Evolutionary conservation across 2,888 invertebrate species (phyloP).

Genomic region (Mesorhabditis spiculigera): DNA sequence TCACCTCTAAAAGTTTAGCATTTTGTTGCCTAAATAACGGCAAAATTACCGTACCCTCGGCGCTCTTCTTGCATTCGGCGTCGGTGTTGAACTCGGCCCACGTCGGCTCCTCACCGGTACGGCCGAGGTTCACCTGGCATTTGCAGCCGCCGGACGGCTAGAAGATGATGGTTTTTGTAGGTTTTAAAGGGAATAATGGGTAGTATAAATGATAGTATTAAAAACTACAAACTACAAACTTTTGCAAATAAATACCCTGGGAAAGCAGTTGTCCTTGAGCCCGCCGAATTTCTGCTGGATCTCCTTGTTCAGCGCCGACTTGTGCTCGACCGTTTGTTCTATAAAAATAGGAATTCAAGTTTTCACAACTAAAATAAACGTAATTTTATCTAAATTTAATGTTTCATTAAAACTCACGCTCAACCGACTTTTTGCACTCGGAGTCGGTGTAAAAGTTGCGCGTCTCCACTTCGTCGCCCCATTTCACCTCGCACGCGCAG

Average conservation of each 20-base stretch:
- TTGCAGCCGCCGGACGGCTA: conserved; percentile 44
- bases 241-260: conserved; percentile 13
- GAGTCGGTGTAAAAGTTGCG: conserved; percentile 31
- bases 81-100: conserved; percentile 30
- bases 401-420: conserved; percentile 15
- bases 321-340: conserved; percentile 34
- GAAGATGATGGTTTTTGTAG: neutral
- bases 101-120: conserved; percentile 29
- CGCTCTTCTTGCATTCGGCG: conserved; percentile 34
- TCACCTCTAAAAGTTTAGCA: neutral
- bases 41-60: conserved; percentile 19
- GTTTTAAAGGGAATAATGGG: neutral
- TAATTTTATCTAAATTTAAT: no score
- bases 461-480: conserved; percentile 30
- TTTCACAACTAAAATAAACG: neutral
- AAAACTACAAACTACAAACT: neutral
- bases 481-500: conserved; percentile 43
- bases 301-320: conserved; percentile 32
- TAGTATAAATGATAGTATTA: no score
- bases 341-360: neutral
- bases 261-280: conserved; percentile 48
- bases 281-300: conserved; percentile 41
- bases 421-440: conserved; percentile 44
- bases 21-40: neutral
- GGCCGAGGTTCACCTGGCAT: conserved; percentile 39